phyloP scores from a whole-genome alignment of 1,140 invertebrate genomes.

The Neodiprion virginianus region DNA sequence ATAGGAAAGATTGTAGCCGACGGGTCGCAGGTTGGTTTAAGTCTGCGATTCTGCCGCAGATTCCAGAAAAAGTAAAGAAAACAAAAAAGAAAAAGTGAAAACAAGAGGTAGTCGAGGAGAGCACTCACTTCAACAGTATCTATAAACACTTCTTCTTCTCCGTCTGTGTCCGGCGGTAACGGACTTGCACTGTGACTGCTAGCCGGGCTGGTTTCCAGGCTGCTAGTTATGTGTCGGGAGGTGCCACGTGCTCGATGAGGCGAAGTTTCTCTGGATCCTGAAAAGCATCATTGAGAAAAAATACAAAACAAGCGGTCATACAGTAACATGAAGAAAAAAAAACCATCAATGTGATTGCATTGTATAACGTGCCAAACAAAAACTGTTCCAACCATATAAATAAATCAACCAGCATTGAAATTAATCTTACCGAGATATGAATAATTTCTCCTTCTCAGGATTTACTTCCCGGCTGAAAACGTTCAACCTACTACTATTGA shows the following conservation, averaged over 20 bases:
- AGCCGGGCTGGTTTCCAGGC: constrained; percentile 59
- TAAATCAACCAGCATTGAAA: too few relatives aligned
- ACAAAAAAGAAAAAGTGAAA: constrained; percentile 18
- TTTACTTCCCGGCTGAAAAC: background rate
- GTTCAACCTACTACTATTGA: too few relatives aligned
- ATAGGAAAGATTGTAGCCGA: too few relatives aligned
- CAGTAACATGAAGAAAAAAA: background rate
- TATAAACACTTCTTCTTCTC: constrained; percentile 75
- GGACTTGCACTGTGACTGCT: constrained; percentile 61
- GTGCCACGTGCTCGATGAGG: constrained; percentile 61
- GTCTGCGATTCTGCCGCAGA: background rate
- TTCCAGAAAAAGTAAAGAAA: constrained; percentile 7
- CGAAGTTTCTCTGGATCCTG: constrained; percentile 68
- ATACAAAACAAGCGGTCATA: constrained; percentile 13
- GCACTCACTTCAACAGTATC: constrained; percentile 74
- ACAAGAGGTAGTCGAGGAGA: background rate
- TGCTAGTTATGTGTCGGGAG: constrained; percentile 56
- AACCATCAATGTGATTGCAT: background rate
- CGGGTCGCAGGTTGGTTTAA: background rate
- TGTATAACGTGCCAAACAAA: too few relatives aligned
- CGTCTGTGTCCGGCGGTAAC: constrained; percentile 70
- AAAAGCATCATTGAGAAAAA: constrained; percentile 24
- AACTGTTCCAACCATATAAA: too few relatives aligned
- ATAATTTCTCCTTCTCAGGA: background rate
- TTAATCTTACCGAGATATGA: too few relatives aligned